A percentile compares a stretch with the other conserved stretches of the same genome.
Evolutionary conservation across 2,113 vertebrate genomes (phyloP).

Genomic region (Rattus rattus): DNA sequence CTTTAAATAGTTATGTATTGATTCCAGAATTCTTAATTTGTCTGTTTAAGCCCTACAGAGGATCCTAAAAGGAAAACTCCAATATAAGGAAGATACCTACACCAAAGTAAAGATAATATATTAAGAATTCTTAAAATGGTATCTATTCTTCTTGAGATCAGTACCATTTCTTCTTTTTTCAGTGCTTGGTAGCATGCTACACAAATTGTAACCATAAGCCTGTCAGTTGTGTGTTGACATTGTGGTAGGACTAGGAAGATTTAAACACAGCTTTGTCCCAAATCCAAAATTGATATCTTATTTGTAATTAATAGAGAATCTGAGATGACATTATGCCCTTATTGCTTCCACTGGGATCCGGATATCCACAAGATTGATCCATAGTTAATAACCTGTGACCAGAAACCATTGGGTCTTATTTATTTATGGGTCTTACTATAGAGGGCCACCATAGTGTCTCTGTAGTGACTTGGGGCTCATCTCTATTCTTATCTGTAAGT

Average conservation of each 20-base stretch:
- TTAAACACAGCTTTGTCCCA: neutral
- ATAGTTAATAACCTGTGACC: neutral
- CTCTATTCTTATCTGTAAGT: neutral
- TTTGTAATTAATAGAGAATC: neutral
- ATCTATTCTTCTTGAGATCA: neutral
- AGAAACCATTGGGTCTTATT: neutral
- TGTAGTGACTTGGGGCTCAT: neutral
- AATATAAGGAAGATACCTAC: no score
- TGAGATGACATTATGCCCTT: neutral
- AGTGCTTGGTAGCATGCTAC: no score
- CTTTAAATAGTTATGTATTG: neutral
- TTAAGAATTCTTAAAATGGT: no score
- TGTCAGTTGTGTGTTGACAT: neutral
- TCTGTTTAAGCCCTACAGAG: no score
- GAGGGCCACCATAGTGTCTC: neutral
- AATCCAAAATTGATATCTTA: neutral
- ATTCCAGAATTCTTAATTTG: neutral
- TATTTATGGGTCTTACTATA: neutral
- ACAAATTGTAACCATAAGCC: neutral
- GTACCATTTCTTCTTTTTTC: neutral
- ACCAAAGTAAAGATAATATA: no score
- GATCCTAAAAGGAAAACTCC: no score
- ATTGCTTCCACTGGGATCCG: no score
- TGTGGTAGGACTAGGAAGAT: neutral
- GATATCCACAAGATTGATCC: neutral